Conservation (phyloP, 2,113 vertebrate species). For the Haplotaxodon microlepis region DNA sequence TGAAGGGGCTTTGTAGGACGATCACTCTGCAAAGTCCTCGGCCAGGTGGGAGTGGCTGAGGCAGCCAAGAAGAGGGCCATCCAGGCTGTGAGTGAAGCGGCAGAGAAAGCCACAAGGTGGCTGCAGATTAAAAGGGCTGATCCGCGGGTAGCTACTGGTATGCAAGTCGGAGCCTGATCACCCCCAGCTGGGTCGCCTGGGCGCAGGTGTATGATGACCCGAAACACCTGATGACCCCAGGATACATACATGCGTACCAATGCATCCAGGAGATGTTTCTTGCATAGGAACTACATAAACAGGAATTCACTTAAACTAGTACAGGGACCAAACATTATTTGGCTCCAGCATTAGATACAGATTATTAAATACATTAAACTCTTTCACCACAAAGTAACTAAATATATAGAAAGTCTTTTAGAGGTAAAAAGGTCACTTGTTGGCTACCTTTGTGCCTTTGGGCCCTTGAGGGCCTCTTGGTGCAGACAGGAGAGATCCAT, state of each 20-base stretch:
- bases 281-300: background rate
- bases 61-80: background rate
- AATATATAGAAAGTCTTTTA: background rate
- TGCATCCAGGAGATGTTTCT: background rate
- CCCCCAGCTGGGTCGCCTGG: background rate
- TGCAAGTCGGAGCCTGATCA: background rate
- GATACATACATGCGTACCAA: background rate
- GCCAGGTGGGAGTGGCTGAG: fast-evolving
- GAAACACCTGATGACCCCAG: background rate
- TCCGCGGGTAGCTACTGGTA: background rate
- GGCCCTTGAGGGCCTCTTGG: constrained; percentile 75
- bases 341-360: background rate
- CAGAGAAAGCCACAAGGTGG: background rate
- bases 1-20: background rate
- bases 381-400: background rate
- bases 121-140: background rate
- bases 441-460: constrained; percentile 67
- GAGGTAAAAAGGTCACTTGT: background rate
- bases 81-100: background rate
- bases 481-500: constrained; percentile 71
- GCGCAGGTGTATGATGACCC: background rate
- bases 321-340: background rate
- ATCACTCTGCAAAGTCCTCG: background rate
- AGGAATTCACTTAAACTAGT: background rate
- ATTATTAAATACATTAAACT: background rate